Percentiles rank a stretch among this genome's conserved stretches.
Evolutionary conservation across 2,113 vertebrate species (phyloP).

Genomic region (Phaethon lepturus): DNA sequence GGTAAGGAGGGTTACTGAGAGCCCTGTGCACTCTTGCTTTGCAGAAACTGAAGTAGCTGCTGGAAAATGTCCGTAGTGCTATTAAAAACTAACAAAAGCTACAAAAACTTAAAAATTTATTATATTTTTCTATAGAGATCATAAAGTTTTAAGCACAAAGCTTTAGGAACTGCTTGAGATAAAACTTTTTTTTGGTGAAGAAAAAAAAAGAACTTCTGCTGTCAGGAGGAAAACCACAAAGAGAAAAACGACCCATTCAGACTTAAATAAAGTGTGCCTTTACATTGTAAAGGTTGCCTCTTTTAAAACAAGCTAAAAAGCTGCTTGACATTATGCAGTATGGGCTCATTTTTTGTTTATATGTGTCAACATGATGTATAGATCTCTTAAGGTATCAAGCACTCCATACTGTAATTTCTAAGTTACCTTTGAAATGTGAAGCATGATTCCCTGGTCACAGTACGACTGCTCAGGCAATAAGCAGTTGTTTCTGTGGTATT

Average conservation of each 20-base stretch:
- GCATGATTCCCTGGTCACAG: not conserved
- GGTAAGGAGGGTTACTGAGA: not conserved
- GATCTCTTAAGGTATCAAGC: conserved; percentile 68
- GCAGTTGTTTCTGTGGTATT: not conserved
- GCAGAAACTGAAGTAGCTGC: not conserved
- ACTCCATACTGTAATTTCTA: conserved; percentile 43
- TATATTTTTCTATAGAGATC: not conserved
- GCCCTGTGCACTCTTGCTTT: not conserved
- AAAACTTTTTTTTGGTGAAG: not conserved
- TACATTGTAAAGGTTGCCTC: conserved; percentile 58
- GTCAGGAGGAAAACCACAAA: not conserved
- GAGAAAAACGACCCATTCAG: conserved; percentile 23
- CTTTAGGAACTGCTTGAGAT: not conserved
- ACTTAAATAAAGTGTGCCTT: conserved; percentile 38
- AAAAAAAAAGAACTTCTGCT: not conserved
- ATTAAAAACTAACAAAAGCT: not conserved
- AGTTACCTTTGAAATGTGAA: conserved; percentile 38
- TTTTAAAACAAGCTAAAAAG: conserved; percentile 62
- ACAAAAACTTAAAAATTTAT: not conserved
- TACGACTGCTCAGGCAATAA: not conserved
- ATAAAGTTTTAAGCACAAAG: not conserved
- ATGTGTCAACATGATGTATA: conserved; percentile 41
- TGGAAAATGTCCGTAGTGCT: not conserved
- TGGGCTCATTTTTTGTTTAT: conserved; percentile 68
- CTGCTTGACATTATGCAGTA: conserved; percentile 55